Evolutionary conservation across 1,140 invertebrate species (phyloP), one percentile per base, ranked within the genome.

Genomic region (Myzus persicae): DNA sequence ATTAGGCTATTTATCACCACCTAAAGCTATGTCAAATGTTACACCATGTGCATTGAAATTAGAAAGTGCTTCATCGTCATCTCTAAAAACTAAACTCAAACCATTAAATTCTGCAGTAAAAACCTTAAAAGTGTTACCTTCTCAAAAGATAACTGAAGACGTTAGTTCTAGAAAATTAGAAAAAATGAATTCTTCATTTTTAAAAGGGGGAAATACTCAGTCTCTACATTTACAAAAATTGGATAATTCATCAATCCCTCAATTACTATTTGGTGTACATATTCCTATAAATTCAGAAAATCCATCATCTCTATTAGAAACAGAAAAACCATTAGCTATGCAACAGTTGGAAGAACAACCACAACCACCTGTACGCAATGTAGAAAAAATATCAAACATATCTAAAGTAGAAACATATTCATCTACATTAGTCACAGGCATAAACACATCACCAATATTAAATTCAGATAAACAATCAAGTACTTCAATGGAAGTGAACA

Each of bases 91-190:
- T 18, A 20, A 92, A 26, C 9, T 48, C 36, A 48, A 81, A 82
- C 8, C n/a, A 26, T 42, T 36, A 7, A 36, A 82, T 24, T 92
- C 90, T 82, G 7, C 67, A 48, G 24, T 48, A 42, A 82, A 82
- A 36, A 48, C 76, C 4, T 92, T 92, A 38, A 92, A 82, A 82
- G 90, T 48, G 36, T 38, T 11, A 48, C 67, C 67, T 46, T 92
- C 26, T 22, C 26, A 36, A 92, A 92, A 46, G 7, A 91, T 24
- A 46, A n/a, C 42, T 42, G 31, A 90, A 44, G 26, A 59, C 24
- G 20, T 18, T 20, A 59, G n/a, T 76, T 59, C 18, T 11, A 26
- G 2, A 7, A 14, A 85, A 40, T 84, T 54, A 54, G 88, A 54
- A 90, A 36, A 88, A 51, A 87, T 20, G 3, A 36, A 67, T 42